These are phyloP conservation scores for Parotocinclus haroldoi DNA, from an alignment of 2,797 vertebrate genomes.

Conservation along the genomic window DNA sequence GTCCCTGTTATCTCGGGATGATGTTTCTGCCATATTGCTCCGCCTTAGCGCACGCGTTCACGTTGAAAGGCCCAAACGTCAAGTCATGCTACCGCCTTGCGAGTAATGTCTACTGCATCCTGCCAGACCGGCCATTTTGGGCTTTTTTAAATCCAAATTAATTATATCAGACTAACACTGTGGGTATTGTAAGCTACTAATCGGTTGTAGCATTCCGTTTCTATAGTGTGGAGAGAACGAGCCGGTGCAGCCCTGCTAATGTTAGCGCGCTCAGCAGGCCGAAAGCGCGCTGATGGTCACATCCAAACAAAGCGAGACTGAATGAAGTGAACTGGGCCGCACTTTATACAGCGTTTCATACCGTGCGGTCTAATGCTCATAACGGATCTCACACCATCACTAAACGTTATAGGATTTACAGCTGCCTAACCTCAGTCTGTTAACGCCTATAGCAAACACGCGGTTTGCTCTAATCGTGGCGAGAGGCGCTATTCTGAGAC, in stretches of 20 bases:
- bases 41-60: conserved; percentile 22
- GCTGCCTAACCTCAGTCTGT: not conserved
- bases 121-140: not conserved
- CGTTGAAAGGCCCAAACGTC: conserved; percentile 40
- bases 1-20: too few species aligned
- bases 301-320: conserved; percentile 9
- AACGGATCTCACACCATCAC: too few species aligned
- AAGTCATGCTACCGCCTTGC: conserved; percentile 38
- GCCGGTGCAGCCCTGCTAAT: conserved; percentile 27
- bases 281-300: not conserved
- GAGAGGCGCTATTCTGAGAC: conserved; percentile 12
- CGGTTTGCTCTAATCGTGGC: conserved; percentile 5
- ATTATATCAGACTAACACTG: not conserved
- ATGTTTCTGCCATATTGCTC: not conserved
- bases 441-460: conserved; percentile 20
- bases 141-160: not conserved
- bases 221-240: conserved; percentile 8
- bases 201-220: not conserved
- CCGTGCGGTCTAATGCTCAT: too few species aligned
- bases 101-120: not conserved
- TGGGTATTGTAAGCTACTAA: not conserved
- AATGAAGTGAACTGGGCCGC: not conserved
- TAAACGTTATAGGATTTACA: too few species aligned
- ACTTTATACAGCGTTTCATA: too few species aligned
- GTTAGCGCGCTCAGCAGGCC: conserved; percentile 2